Base-by-base conservation (phyloP, 2,113 vertebrate genomes). In the Motacilla tschutschensis region DNA sequence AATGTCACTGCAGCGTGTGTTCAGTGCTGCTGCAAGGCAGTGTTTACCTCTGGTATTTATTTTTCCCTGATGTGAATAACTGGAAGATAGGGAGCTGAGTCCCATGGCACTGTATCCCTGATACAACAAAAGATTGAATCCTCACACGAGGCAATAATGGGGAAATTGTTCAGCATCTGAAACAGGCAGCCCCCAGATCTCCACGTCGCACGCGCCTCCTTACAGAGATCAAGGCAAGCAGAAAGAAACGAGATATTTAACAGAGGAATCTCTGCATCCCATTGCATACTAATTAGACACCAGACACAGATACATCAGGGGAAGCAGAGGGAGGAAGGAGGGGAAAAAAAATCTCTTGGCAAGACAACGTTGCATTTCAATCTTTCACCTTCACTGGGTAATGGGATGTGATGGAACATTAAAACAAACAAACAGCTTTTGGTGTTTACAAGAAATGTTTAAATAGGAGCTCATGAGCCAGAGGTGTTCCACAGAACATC, bases 361-460 rank as follows among this genome's bases (percentile, higher is more conserved):
- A 96, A 94, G 87, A 97, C 90, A 93, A 85, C 24, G 18, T 94
- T 85, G 83, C 87, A 76, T 94, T 96, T 94, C 94, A 88, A 93
- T 97, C 96, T 95, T 96, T 97, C 96, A 97, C 97, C 97, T 97
- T 97, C 97, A 75, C 94, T 95, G 95, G 95, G 93, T 97, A 96
- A 97, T 96, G 95, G 94, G 95, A 97, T 95, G 96, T 94, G 94
- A 95, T 96, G 95, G 96, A 97, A 97, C 96, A 95, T 97, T 96
- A 97, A 97, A 97, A 95, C 96, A 97, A 97, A 97, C 97, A 97
- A 97, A 97, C 95, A 96, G 96, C 96, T 96, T 95, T 97, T 96
- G 96, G 96, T 97, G 96, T 97, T 97, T 97, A 97, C 95, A 97
- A 94, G 96, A 96, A 97, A 97, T 96, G 96, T 96, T 97, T 96